These are phyloP conservation scores for Meghimatium bilineatum DNA, from an alignment of 2,888 invertebrate genomes.

Conservation along the genomic window DNA sequence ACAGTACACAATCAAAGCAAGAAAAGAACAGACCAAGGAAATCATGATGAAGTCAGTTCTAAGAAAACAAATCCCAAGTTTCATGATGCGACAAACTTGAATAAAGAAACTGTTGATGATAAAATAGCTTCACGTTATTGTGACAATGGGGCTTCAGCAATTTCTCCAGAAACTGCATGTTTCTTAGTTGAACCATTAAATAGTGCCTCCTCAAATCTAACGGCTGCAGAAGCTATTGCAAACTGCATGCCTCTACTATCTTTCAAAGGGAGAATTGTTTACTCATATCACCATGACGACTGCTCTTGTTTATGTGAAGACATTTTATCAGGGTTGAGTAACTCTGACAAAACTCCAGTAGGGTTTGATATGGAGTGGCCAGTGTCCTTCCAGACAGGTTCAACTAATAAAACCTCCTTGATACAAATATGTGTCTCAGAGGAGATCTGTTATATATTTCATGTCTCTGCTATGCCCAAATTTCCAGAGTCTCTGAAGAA, in stretches of 20 bases:
- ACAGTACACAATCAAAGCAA: conserved; percentile 21
- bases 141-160: background rate
- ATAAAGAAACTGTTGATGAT: background rate
- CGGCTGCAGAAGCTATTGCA: conserved; percentile 54
- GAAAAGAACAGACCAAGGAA: background rate
- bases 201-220: background rate
- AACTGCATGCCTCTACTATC: conserved; percentile 57
- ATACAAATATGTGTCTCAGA: conserved; percentile 63
- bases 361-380: conserved; percentile 73
- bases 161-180: background rate
- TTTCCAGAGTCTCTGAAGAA: conserved; percentile 60
- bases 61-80: background rate
- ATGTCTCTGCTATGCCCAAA: conserved; percentile 61
- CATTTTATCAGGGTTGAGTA: conserved; percentile 50
- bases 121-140: background rate
- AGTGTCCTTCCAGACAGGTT: conserved; percentile 62
- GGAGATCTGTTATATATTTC: conserved; percentile 67
- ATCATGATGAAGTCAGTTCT: background rate
- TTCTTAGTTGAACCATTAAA: background rate
- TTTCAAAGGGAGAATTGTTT: conserved; percentile 60
- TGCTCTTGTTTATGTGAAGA: conserved; percentile 68
- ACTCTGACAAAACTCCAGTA: conserved; percentile 47
- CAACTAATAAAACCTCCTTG: conserved; percentile 61
- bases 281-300: conserved; percentile 61
- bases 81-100: background rate